Percentiles rank a stretch among this genome's conserved stretches.
Evolutionary conservation across 2,113 vertebrate genomes (phyloP).

Genomic region (Malurus cyaneus): DNA sequence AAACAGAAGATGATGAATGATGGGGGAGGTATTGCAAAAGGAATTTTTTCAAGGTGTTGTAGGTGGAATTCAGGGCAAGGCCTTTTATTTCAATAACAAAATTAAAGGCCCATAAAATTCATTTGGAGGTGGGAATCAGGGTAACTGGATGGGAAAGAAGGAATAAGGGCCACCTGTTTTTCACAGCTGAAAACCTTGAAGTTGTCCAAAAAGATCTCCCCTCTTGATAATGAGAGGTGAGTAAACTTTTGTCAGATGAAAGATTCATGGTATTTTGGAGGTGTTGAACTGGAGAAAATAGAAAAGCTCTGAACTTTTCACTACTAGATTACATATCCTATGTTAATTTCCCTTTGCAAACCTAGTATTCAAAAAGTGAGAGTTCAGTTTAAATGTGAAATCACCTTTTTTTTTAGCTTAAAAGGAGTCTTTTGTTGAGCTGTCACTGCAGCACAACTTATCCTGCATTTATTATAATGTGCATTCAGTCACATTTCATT

Average conservation of each 20-base stretch:
- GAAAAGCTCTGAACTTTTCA: background rate
- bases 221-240: background rate
- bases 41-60: background rate
- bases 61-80: background rate
- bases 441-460: conserved; percentile 45
- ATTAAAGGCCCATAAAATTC: background rate
- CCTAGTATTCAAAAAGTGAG: conserved; percentile 31
- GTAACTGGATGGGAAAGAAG: background rate
- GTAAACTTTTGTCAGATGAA: background rate
- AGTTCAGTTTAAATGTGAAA: conserved; percentile 64
- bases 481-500: conserved; percentile 43
- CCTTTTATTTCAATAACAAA: background rate
- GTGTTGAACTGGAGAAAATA: background rate
- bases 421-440: conserved; percentile 59
- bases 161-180: background rate
- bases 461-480: conserved; percentile 39
- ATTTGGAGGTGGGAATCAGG: background rate
- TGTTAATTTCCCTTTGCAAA: background rate
- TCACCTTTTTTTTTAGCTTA: background rate
- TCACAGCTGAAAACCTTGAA: background rate
- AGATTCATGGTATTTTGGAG: background rate
- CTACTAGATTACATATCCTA: background rate
- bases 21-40: background rate
- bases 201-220: background rate
- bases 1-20: background rate